These are phyloP conservation scores for Cephus runcator DNA, from an alignment of 2,888 invertebrate species.

Conservation along the genomic window DNA sequence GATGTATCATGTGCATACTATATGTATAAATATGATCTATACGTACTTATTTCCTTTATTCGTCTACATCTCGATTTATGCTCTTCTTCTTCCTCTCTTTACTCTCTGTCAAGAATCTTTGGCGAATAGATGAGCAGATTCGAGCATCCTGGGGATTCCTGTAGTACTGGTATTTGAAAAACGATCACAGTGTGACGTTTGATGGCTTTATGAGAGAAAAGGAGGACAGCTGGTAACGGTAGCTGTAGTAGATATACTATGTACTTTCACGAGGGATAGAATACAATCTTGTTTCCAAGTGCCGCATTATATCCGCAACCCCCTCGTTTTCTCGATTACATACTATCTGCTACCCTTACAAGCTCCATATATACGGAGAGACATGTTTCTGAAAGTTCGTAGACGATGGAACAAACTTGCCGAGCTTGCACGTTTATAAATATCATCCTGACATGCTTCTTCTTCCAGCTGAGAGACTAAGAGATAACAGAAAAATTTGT, in stretches of 20 bases:
- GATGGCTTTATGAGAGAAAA: slow-evolving; percentile 33
- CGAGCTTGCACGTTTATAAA: background rate
- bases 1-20: too few relatives aligned
- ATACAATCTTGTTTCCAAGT: background rate
- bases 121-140: too few relatives aligned
- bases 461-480: background rate
- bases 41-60: too few relatives aligned
- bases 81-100: too few relatives aligned
- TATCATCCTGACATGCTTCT: too few relatives aligned
- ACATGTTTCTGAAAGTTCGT: background rate
- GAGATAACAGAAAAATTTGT: background rate
- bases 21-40: too few relatives aligned
- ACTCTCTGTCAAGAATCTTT: too few relatives aligned
- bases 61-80: too few relatives aligned
- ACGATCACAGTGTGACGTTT: slow-evolving; percentile 32
- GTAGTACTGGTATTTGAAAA: slow-evolving; percentile 35
- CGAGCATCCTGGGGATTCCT: slow-evolving; percentile 19
- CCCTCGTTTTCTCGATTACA: background rate
- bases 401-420: background rate
- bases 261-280: background rate
- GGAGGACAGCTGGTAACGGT: too few relatives aligned
- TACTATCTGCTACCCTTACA: background rate
- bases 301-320: slow-evolving; percentile 27
- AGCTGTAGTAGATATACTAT: background rate
- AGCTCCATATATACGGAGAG: background rate